Evolutionary conservation across 37 sponge, comb jelly and placozoan genomes (phyloP).

Genomic region (Bolinopsis microptera): DNA sequence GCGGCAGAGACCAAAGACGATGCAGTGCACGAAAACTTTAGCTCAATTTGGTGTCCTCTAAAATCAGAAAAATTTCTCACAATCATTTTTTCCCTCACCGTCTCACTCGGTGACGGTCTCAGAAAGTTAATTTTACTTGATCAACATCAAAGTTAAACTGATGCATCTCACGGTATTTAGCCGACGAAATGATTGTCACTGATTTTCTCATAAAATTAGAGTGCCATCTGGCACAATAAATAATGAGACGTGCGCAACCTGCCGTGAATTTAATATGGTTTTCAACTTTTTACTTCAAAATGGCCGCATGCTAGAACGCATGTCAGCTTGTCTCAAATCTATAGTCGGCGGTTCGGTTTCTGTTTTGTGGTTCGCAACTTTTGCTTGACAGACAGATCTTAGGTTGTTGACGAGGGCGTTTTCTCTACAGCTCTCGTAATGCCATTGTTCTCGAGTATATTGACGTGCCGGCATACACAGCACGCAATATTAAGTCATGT

Average conservation of each 20-base stretch:
- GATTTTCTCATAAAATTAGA: background rate
- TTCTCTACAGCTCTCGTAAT: slow-evolving; percentile 23
- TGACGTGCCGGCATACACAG: slow-evolving; percentile 49
- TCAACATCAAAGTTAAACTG: too few relatives aligned
- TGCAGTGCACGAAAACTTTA: too few relatives aligned
- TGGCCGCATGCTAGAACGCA: background rate
- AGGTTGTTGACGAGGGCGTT: slow-evolving; percentile 39
- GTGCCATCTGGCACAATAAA: background rate
- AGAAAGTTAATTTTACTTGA: too few relatives aligned
- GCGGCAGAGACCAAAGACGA: too few relatives aligned
- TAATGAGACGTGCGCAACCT: background rate
- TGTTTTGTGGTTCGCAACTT: background rate
- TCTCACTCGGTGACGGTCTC: too few relatives aligned
- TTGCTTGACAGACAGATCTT: background rate
- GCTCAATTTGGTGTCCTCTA: too few relatives aligned
- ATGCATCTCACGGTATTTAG: background rate
- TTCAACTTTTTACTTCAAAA: background rate
- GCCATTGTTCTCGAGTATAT: slow-evolving; percentile 23
- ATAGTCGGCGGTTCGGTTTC: background rate
- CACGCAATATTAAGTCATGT: slow-evolving; percentile 34
- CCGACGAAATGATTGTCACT: background rate
- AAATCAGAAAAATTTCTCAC: too few relatives aligned
- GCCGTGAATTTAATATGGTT: background rate
- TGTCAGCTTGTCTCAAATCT: background rate
- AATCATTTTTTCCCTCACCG: too few relatives aligned